A percentile compares a stretch with the other conserved stretches of the same genome.
Evolutionary conservation across 2,797 vertebrate genomes (phyloP).

Genomic region (Eupleurogrammus muticus): DNA sequence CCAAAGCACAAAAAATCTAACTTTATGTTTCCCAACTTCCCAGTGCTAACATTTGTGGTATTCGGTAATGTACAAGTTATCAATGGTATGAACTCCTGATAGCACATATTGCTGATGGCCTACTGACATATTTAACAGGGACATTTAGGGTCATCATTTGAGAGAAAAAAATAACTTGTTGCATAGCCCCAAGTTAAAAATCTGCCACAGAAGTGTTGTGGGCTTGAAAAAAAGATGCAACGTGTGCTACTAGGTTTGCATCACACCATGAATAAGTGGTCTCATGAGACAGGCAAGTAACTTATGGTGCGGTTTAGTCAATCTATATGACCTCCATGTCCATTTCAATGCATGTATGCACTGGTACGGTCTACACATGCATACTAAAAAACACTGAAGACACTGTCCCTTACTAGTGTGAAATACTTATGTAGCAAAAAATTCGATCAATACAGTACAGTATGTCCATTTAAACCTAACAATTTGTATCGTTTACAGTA

Average conservation of each 20-base stretch:
- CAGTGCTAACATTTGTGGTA: neutral
- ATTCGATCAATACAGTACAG: neutral
- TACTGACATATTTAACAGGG: neutral
- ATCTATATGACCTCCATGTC: too few species aligned
- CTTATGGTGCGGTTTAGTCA: neutral
- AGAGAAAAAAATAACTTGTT: too few species aligned
- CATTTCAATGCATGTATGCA: neutral
- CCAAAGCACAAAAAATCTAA: too few species aligned
- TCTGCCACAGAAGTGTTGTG: neutral
- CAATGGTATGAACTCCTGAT: constrained; percentile 28
- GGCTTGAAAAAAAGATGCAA: constrained; percentile 4
- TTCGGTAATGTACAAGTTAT: neutral
- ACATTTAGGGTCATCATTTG: neutral
- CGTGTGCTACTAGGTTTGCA: neutral
- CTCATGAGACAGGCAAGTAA: too few species aligned
- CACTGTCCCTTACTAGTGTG: neutral
- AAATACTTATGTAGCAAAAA: neutral
- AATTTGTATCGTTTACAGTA: neutral
- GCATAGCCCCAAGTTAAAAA: too few species aligned
- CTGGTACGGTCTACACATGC: too few species aligned
- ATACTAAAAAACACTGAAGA: neutral
- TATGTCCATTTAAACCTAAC: neutral
- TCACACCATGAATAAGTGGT: neutral
- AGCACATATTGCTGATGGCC: neutral
- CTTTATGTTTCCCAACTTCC: too few species aligned